These are phyloP conservation scores for Polydrusus pterygomalis DNA, from an alignment of 2,888 invertebrate species.

Conservation along the genomic window DNA sequence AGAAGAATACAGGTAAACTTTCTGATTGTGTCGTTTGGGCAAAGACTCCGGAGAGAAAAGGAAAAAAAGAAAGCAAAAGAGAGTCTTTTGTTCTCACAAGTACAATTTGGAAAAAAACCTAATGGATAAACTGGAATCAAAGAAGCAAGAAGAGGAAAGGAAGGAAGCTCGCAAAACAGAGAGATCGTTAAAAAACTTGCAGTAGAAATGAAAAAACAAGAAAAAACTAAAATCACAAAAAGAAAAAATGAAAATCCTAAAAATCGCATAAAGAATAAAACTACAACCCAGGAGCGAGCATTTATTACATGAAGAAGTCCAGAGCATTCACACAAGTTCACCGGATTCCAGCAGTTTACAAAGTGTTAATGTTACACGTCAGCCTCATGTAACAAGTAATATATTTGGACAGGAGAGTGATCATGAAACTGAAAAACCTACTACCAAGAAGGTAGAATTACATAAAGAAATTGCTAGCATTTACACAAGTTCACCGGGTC, in stretches of 20 bases:
- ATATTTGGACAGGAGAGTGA: no score
- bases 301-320: neutral
- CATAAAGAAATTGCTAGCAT: no score
- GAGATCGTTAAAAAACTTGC: neutral
- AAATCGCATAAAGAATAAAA: neutral
- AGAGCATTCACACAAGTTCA: neutral
- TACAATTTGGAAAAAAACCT: neutral
- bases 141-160: slow-evolving; percentile 1
- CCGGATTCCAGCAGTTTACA: neutral
- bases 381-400: no score
- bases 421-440: no score
- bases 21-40: neutral
- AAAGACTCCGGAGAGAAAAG: neutral
- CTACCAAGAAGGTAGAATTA: no score
- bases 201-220: neutral
- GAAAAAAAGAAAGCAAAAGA: neutral
- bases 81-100: neutral
- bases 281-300: neutral
- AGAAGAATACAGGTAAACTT: no score
- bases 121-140: neutral
- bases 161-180: slow-evolving; percentile 2
- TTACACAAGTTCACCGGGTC: no score
- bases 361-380: no score
- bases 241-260: neutral
- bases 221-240: neutral